These are phyloP conservation scores for Agrotis ipsilon DNA, from an alignment of 2,888 invertebrate species.

Conservation along the genomic window DNA sequence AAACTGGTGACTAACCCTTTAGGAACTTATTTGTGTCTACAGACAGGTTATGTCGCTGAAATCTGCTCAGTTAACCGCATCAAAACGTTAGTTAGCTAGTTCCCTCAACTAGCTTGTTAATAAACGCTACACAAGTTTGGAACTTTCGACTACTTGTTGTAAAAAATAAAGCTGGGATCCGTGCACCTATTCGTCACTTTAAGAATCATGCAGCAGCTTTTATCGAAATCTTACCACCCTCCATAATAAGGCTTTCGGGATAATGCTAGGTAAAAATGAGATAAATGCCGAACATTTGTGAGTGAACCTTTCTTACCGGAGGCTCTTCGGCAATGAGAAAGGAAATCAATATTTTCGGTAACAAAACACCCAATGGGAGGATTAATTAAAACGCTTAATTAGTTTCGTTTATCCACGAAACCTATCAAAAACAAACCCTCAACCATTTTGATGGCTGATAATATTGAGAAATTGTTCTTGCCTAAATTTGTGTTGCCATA, in stretches of 20 bases:
- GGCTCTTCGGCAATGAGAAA: constrained; percentile 70
- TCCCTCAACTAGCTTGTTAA: constrained; percentile 50
- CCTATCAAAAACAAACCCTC: constrained; percentile 85
- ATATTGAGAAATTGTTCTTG: constrained; percentile 76
- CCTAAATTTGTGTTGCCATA: constrained; percentile 61
- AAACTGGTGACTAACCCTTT: constrained; percentile 61
- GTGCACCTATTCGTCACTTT: constrained; percentile 51
- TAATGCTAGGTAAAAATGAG: constrained; percentile 58
- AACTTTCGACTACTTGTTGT: constrained; percentile 43
- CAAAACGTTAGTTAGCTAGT: constrained; percentile 63
- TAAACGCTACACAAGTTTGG: constrained; percentile 45
- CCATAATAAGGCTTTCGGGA: constrained; percentile 53
- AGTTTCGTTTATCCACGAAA: constrained; percentile 87
- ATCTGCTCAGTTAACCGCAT: constrained; percentile 63
- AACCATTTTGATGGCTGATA: constrained; percentile 80
- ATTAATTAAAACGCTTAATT: constrained; percentile 90
- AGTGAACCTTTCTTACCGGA: constrained; percentile 72
- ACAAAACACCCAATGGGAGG: constrained; percentile 85
- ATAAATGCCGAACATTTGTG: constrained; percentile 68
- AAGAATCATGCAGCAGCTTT: constrained; percentile 55
- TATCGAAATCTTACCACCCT: constrained; percentile 38
- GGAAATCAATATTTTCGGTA: constrained; percentile 86
- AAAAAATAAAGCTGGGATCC: constrained; percentile 48
- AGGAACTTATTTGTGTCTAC: constrained; percentile 57
- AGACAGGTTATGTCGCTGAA: constrained; percentile 59